These are phyloP conservation scores for Andricus grossulariae DNA, from an alignment of 1,140 invertebrate genomes.

Conservation along the genomic window DNA sequence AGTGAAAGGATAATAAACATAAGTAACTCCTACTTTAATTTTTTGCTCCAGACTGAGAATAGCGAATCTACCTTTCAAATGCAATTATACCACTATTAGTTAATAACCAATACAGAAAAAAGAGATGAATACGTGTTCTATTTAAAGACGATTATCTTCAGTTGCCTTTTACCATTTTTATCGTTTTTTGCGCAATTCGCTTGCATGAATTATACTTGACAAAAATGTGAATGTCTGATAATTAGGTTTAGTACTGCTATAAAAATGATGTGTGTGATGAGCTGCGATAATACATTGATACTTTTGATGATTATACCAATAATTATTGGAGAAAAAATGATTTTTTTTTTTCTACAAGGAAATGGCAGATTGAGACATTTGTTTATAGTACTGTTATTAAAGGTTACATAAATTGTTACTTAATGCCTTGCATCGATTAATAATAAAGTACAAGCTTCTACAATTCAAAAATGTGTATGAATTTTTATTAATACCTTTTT, in stretches of 20 bases:
- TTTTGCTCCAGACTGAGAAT: not conserved
- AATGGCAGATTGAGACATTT: too few species aligned
- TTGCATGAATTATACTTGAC: not conserved
- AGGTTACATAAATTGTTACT: too few species aligned
- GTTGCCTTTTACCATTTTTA: not conserved
- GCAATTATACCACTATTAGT: not conserved
- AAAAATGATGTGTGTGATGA: not conserved
- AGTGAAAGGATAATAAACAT: conserved; percentile 1
- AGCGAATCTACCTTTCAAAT: not conserved
- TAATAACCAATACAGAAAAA: conserved; percentile 21
- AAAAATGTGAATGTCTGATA: conserved; percentile 19
- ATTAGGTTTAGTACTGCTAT: conserved; percentile 1
- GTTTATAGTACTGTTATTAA: too few species aligned
- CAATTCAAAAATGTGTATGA: too few species aligned
- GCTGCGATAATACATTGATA: too few species aligned
- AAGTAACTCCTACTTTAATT: not conserved
- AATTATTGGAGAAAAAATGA: too few species aligned
- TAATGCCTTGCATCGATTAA: too few species aligned
- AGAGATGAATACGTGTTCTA: not conserved
- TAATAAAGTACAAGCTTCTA: too few species aligned
- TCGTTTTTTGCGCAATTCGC: conserved; percentile 19
- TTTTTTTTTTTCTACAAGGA: too few species aligned
- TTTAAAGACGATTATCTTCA: not conserved
- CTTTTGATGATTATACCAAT: too few species aligned
- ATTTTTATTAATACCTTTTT: too few species aligned